Evolutionary conservation across 2,113 vertebrate species (phyloP).

Genomic region (Lichenostomus cassidix): DNA sequence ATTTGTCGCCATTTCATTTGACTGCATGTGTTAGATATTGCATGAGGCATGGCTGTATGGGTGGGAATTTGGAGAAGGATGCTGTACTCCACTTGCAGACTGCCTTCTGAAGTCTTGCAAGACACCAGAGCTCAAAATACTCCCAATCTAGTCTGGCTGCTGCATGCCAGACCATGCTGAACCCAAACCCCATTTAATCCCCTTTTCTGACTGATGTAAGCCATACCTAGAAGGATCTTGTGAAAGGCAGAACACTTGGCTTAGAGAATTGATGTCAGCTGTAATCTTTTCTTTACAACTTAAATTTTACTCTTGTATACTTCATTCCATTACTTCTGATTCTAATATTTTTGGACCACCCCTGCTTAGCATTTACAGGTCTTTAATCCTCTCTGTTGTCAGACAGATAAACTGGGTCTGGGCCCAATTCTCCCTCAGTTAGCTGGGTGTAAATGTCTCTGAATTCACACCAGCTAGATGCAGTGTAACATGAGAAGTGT

Average conservation of each 20-base stretch:
- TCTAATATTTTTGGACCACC: constrained; percentile 16
- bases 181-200: background rate
- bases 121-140: background rate
- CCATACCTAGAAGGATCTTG: constrained; percentile 3
- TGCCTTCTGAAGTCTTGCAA: constrained; percentile 20
- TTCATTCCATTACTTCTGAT: constrained; percentile 9
- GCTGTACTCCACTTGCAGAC: background rate
- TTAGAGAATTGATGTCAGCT: background rate
- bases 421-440: background rate
- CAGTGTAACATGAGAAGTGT: constrained; percentile 41
- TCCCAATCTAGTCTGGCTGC: background rate
- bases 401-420: constrained; percentile 14
- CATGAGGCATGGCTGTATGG: background rate
- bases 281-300: background rate
- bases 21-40: constrained; percentile 39
- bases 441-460: background rate
- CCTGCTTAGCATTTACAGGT: background rate
- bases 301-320: background rate
- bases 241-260: background rate
- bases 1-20: constrained; percentile 21
- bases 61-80: constrained; percentile 24
- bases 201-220: constrained; percentile 3
- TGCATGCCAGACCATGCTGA: background rate
- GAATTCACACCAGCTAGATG: constrained; percentile 37
- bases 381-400: constrained; percentile 32